Conservation (phyloP, 2,888 invertebrate genomes). For the Orthosia cruda region DNA sequence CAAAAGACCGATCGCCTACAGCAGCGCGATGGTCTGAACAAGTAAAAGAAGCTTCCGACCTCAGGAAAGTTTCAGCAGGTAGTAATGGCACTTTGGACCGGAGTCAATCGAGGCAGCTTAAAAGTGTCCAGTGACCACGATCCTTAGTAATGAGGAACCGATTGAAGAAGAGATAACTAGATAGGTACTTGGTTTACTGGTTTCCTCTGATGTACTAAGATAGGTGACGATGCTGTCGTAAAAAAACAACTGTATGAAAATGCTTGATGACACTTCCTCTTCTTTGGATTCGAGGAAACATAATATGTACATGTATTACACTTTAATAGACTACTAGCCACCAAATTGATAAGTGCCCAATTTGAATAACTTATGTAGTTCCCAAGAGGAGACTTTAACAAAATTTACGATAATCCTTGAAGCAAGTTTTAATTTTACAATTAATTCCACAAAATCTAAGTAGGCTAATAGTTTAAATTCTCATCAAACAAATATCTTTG, state of each 20-base stretch:
- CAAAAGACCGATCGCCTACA: no score
- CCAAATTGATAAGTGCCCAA: not conserved
- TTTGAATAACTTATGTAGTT: not conserved
- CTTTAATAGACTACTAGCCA: not conserved
- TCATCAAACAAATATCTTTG: constrained; percentile 40
- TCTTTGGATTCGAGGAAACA: no score
- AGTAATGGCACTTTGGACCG: no score
- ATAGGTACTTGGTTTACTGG: not conserved
- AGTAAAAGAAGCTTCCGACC: no score
- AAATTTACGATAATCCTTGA: not conserved
- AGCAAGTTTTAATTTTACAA: constrained; percentile 7
- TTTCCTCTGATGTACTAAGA: not conserved
- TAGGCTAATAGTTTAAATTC: constrained; percentile 41
- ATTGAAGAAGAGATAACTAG: no score
- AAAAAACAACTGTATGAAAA: not conserved
- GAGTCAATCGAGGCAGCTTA: no score
- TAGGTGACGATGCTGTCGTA: not conserved
- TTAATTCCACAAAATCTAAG: constrained; percentile 12
- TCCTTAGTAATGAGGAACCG: no score
- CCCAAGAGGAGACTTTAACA: not conserved
- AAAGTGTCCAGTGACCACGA: no score
- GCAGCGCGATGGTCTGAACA: no score
- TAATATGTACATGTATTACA: no score
- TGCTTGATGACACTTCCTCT: not conserved
- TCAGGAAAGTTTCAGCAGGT: no score